These are phyloP conservation scores for Galagoides demidoff DNA, from an alignment of 2,797 vertebrate genomes.

Conservation along the genomic window DNA sequence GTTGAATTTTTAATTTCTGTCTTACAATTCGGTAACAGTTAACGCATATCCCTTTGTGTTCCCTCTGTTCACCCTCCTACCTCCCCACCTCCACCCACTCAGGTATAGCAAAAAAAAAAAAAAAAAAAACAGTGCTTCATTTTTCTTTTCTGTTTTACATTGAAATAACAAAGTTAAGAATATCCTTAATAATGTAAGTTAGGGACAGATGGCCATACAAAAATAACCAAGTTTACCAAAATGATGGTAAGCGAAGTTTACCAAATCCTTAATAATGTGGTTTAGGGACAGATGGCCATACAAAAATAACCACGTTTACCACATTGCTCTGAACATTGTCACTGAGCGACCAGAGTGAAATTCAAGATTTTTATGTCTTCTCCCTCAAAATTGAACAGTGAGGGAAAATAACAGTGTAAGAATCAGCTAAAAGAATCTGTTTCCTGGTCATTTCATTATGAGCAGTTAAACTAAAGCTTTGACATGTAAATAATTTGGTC, in stretches of 20 bases:
- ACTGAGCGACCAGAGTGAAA: conserved; percentile 46
- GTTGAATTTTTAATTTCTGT: not conserved
- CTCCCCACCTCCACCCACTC: not conserved
- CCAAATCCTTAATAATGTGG: conserved; percentile 39
- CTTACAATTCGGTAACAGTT: not conserved
- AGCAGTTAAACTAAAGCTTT: not conserved
- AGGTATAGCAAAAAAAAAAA: not conserved
- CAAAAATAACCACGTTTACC: conserved; percentile 67
- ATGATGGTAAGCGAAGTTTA: conserved; percentile 17
- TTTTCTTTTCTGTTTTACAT: not conserved
- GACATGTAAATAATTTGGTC: not conserved
- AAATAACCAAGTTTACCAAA: conserved; percentile 72
- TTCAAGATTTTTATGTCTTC: not conserved
- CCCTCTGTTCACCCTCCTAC: not conserved
- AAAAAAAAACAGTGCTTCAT: not conserved
- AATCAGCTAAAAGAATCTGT: not conserved
- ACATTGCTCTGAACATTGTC: conserved; percentile 31
- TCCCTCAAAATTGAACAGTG: conserved; percentile 6
- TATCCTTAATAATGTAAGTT: conserved; percentile 45
- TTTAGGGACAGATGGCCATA: conserved; percentile 51
- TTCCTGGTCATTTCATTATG: conserved; percentile 12
- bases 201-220: conserved; percentile 57
- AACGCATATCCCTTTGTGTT: not conserved
- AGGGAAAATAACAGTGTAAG: not conserved
- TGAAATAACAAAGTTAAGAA: conserved; percentile 37